Percentiles rank a stretch among this genome's conserved stretches.
Evolutionary conservation across 2,797 vertebrate genomes (phyloP).

Genomic region (Poecilia wingei): DNA sequence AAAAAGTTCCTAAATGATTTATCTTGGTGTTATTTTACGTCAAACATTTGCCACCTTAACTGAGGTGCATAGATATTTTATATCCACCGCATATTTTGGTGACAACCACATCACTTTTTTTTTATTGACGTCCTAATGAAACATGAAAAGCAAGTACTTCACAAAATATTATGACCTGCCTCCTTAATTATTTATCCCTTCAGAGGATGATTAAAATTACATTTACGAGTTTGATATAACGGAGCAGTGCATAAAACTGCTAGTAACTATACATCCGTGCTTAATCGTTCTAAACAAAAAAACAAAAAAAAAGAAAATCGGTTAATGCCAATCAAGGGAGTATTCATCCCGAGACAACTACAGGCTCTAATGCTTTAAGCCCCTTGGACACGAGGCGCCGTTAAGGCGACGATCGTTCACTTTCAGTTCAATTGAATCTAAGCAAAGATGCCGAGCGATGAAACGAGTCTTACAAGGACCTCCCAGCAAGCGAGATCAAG

Average conservation of each 20-base stretch:
- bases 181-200: constrained; percentile 7
- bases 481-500: constrained; percentile 11
- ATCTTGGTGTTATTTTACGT: neutral
- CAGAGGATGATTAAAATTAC: neutral
- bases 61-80: neutral
- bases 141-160: neutral
- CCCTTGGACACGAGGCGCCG: neutral
- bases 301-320: neutral
- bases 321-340: neutral
- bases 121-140: neutral
- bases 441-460: constrained; percentile 4
- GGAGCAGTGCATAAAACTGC: neutral
- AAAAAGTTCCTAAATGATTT: too few relatives aligned
- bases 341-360: neutral
- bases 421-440: constrained; percentile 13
- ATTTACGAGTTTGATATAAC: neutral
- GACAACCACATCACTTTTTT: neutral
- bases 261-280: neutral
- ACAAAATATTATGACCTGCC: neutral
- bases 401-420: constrained; percentile 11
- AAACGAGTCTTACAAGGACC: constrained; percentile 4
- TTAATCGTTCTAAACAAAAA: neutral
- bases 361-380: constrained; percentile 13
- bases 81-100: neutral
- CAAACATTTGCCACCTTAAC: neutral